phyloP scores from a whole-genome alignment of 2,113 vertebrate genomes.

The Gracilinanus agilis region DNA sequence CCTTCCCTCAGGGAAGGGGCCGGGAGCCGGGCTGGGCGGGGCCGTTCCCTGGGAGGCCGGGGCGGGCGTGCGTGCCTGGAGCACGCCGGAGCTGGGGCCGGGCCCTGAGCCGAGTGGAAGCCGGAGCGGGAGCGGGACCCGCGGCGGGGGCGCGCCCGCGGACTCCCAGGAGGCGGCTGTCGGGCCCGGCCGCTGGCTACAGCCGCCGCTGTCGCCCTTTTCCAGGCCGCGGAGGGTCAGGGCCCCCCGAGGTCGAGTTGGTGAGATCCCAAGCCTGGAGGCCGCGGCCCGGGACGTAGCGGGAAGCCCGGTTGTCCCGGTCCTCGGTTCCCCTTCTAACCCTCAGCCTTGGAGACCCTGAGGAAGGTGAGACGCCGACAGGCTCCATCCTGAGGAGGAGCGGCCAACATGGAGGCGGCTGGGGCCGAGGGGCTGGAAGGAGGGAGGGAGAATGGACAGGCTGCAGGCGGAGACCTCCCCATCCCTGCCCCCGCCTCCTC shows the following conservation, averaged over 20 bases:
- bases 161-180: background rate
- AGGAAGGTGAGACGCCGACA: conserved; percentile 17
- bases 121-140: background rate
- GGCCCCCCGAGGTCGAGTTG: conserved; percentile 54
- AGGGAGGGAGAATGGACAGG: too few species aligned
- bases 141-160: conserved; percentile 35
- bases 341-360: background rate
- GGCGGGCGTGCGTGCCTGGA: background rate
- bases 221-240: conserved; percentile 66
- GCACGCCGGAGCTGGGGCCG: background rate
- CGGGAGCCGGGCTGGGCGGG: background rate
- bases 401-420: conserved; percentile 46
- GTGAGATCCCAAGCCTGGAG: conserved; percentile 25
- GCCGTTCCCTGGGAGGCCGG: conserved; percentile 3
- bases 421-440: background rate
- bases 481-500: background rate
- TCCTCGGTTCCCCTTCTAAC: background rate
- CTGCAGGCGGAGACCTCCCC: background rate
- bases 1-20: background rate
- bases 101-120: background rate
- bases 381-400: background rate
- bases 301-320: conserved; percentile 17
- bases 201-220: conserved; percentile 4
- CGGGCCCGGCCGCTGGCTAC: background rate
- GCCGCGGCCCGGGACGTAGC: conserved; percentile 19